Base-by-base conservation (phyloP, 2,888 invertebrate species). In the Chloromyia formosa region DNA sequence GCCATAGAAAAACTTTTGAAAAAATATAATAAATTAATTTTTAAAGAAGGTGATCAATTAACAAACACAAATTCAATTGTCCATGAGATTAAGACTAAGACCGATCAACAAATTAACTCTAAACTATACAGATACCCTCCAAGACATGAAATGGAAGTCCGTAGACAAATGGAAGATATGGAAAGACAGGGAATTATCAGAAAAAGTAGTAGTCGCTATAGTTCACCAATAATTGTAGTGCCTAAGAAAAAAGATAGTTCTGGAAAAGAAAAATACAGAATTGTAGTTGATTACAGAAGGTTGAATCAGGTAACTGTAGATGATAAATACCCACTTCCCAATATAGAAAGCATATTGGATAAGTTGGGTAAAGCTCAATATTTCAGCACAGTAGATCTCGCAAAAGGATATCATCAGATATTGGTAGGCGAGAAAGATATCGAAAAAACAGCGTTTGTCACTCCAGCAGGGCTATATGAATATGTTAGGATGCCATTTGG, bases 291-390 rank as follows among this genome's bases (percentile, higher is more conserved):
- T 71, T 78, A 77, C 54, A 73, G 77, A 73, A 76, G 49, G 45
- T 49, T 76, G n/a, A 77, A 78, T 69, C 27, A 77, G 9, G 35
- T 78, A 1, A 77, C 77, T 10, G 73, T 75, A 3, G 74, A 76
- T 74, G 77, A 77, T 56, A 76, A 77, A 42, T 74, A 76, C 56
- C 75, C 75, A 3, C 49, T 75, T 12, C 76, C 78, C n/a, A 78
- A 77, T 56, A 77, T 78, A 12, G 64, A 77, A 2, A 40, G 56
- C 16, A 75, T 76, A 12, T 22, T 72, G 78, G 75, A 75, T 53
- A 75, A 75, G 58, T 7, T 76, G 16, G 74, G 71, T 1, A 72
- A 69, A 49, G 75, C 77, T 3, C 75, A 77, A 35, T 77, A 78
- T 61, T 77, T 78, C 14, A 74, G 74, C 7, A 75, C 78, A 0